Conservation (phyloP, 2,797 vertebrate species). For the Tiaroga cobitis region DNA sequence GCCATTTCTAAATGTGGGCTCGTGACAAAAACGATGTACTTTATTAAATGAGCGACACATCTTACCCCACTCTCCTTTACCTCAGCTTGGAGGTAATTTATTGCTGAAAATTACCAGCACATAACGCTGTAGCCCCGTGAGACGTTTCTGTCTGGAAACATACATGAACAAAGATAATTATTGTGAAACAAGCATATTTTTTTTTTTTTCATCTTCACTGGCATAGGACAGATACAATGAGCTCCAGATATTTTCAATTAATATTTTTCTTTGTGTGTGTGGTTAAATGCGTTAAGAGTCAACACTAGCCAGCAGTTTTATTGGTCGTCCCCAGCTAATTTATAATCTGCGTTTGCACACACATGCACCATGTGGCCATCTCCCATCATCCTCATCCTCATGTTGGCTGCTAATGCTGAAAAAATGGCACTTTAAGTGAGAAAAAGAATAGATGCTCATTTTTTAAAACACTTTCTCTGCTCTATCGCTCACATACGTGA, state of each 20-base stretch:
- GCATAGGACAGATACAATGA: slow-evolving; percentile 61
- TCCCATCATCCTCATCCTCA: slow-evolving; percentile 56
- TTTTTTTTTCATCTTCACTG: slow-evolving; percentile 63
- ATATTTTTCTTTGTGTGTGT: slow-evolving; percentile 37
- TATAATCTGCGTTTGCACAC: slow-evolving; percentile 44
- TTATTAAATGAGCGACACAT: neutral
- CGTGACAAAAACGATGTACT: neutral
- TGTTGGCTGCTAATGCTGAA: slow-evolving; percentile 68
- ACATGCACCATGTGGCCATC: slow-evolving; percentile 47
- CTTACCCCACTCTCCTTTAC: neutral
- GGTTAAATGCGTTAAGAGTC: slow-evolving; percentile 30
- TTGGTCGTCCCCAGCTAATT: slow-evolving; percentile 48
- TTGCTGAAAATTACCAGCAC: neutral
- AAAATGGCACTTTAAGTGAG: slow-evolving; percentile 66
- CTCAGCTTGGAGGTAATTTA: neutral
- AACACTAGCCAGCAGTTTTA: slow-evolving; percentile 37
- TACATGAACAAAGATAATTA: slow-evolving; percentile 39
- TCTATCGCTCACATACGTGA: slow-evolving; percentile 37
- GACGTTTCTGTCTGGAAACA: slow-evolving; percentile 41
- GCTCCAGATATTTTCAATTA: slow-evolving; percentile 25
- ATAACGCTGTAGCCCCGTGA: slow-evolving; percentile 57
- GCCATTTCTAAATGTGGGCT: neutral
- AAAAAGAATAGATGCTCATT: slow-evolving; percentile 71
- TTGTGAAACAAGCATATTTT: slow-evolving; percentile 33
- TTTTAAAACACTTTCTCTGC: slow-evolving; percentile 74